Base-by-base conservation (phyloP, 1,140 invertebrate species). In the Danaus melanippus region DNA sequence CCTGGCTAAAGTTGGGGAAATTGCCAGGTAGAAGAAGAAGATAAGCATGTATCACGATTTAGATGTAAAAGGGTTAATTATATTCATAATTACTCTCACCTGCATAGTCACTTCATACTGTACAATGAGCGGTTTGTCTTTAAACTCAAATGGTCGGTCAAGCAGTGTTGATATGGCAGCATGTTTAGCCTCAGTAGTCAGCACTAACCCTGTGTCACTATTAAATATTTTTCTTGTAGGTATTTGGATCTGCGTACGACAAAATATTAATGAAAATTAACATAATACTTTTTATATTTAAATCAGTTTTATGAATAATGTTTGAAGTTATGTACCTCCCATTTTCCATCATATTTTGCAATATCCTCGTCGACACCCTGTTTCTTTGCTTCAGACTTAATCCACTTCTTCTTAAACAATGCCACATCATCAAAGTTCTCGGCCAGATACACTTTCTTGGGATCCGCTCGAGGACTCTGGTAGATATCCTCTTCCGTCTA, bases 181-280 rank as follows among this genome's bases (percentile, higher is more conserved):
- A 88, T 99, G 98, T 74, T 97, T 96, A 8, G 97, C 98, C 88
- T 97, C 97, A 0, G 96, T 96, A 83, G 96, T 97, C 8, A 99
- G 86, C 12, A 98, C 94, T 50, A 99, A 86, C 46, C 96, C 97
- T 66, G 93, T 83, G 83, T 99, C 97, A 47, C 94, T 93, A 32
- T 91, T 89, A 56, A 98, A 89, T 2, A 93, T 90, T 71, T 93
- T 92, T 68, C 92, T 90, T 44, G 90, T 87, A 12, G 96, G 92
- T 51, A 91, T 81, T 80, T 97, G 96, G n/a, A 98, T 87, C 53
- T 88, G 56, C n/a, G 69, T 17, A 48, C 12, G 21, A 41, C 0
- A 9, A 10, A 47, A 47, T 7, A 32, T 32, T 3, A 32, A 32
- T 8, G 21, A 4, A 47, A 17, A 17, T 12, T 47, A 44, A 44